Evolutionary conservation across 2,113 vertebrate genomes (phyloP).

Genomic region (Crotalus helleri): DNA sequence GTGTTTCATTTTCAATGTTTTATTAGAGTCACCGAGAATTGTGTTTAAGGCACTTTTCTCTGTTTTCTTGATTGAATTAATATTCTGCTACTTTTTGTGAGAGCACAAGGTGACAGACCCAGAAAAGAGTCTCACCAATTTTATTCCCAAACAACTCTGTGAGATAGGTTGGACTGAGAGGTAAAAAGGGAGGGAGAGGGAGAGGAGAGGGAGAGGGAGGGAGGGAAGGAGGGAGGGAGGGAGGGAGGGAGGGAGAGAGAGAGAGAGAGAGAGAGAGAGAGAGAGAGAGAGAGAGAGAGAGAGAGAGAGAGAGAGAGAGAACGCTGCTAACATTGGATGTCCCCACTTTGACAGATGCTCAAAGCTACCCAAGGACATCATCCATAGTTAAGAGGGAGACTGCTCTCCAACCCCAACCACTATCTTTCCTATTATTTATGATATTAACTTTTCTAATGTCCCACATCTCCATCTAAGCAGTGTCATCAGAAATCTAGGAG

Average conservation of each 20-base stretch:
- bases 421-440: background rate
- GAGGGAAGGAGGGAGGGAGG: too few species aligned
- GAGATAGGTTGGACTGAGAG: background rate
- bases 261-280: too few species aligned
- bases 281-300: too few species aligned
- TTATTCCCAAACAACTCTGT: background rate
- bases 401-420: background rate
- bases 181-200: too few species aligned
- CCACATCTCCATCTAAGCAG: background rate
- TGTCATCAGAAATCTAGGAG: background rate
- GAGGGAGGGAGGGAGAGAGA: too few species aligned
- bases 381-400: background rate
- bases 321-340: too few species aligned
- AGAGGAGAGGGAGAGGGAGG: too few species aligned
- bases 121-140: background rate
- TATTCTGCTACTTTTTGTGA: background rate
- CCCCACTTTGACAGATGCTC: background rate
- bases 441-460: background rate
- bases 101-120: background rate
- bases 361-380: background rate
- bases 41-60: background rate
- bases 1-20: background rate
- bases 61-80: background rate
- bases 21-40: background rate
- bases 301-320: too few species aligned